Conservation (phyloP, 2,113 vertebrate species). For the Microcebus griseorufus region DNA sequence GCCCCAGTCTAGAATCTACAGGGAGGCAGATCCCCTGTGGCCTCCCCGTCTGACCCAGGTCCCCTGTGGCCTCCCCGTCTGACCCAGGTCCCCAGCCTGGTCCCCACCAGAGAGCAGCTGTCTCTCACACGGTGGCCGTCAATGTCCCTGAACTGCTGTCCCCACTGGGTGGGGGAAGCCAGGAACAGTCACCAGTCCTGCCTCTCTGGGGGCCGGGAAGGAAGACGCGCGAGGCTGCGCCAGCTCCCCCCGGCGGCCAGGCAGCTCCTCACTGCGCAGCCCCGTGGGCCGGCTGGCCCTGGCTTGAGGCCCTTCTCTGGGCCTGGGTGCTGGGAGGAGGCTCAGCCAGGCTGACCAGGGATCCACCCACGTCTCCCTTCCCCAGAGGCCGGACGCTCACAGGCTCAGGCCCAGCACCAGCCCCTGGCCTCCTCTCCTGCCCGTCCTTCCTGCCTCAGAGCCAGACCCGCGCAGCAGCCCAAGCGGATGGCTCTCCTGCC, state of each 20-base stretch:
- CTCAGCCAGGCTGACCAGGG: too few relatives aligned
- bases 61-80: too few relatives aligned
- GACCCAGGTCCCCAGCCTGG: background rate
- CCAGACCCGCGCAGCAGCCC: too few relatives aligned
- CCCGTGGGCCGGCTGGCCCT: accelerated
- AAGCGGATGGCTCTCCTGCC: too few relatives aligned
- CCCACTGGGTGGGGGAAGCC: background rate
- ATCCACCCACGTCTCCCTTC: too few relatives aligned
- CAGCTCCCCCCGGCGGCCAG: background rate
- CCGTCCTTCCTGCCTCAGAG: too few relatives aligned
- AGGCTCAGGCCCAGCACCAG: too few relatives aligned
- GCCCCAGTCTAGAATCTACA: too few relatives aligned
- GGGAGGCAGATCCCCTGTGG: background rate
- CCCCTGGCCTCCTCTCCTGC: too few relatives aligned
- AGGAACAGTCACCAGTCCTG: too few relatives aligned
- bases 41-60: too few relatives aligned
- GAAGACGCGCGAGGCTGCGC: background rate
- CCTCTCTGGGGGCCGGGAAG: accelerated
- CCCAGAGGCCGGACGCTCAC: background rate
- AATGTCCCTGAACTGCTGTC: too few relatives aligned
- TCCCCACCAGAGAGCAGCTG: background rate
- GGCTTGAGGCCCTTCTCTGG: background rate
- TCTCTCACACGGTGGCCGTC: background rate
- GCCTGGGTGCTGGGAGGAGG: background rate
- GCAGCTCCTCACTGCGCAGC: accelerated